phyloP scores from a whole-genome alignment of 2,113 vertebrate genomes.

The Dinomys branickii region DNA sequence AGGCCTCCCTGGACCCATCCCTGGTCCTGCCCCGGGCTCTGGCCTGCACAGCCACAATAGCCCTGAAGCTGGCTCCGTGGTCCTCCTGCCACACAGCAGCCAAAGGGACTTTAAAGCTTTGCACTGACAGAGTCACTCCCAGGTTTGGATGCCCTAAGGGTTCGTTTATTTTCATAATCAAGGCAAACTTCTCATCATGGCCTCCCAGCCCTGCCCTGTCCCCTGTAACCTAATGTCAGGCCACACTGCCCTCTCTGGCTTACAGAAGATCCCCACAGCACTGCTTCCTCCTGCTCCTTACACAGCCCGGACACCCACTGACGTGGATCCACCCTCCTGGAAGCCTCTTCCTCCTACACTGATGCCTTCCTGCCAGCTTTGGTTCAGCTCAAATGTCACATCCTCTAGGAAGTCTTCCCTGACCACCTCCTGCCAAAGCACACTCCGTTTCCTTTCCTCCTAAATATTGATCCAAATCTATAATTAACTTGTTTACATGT shows the following conservation, averaged over 20 bases:
- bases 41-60: background rate
- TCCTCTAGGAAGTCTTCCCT: background rate
- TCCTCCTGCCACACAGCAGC: background rate
- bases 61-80: background rate
- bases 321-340: background rate
- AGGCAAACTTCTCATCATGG: background rate
- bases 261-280: background rate
- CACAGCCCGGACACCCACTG: background rate
- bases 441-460: background rate
- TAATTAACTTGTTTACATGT: conserved; percentile 51
- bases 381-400: background rate
- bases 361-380: background rate
- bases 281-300: background rate
- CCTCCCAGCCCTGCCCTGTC: background rate
- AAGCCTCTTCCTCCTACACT: background rate
- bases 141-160: background rate
- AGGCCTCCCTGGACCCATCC: background rate
- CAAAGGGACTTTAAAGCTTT: background rate
- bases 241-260: background rate
- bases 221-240: background rate
- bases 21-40: background rate
- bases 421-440: background rate
- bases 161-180: background rate
- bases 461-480: conserved; percentile 20
- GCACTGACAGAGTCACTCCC: background rate